Conservation (phyloP, 2,113 vertebrate genomes). For the Nycticryphes semicollaris region DNA sequence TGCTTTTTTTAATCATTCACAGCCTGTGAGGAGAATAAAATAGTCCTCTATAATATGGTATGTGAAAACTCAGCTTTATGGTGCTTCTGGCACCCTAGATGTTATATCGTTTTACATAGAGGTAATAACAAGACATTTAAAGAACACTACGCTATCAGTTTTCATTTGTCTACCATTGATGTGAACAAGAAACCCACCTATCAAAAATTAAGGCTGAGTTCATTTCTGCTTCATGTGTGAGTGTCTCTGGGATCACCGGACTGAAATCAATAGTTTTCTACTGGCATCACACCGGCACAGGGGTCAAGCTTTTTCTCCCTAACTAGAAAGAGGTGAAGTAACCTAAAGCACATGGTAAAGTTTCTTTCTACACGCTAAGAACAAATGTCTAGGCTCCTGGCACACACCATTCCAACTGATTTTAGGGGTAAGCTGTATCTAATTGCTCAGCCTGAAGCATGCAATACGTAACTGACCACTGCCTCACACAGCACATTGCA, state of each 20-base stretch:
- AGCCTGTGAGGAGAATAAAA: not conserved
- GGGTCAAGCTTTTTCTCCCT: not conserved
- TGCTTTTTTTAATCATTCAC: not conserved
- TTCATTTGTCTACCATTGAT: not conserved
- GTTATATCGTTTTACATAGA: not conserved
- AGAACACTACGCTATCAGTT: not conserved
- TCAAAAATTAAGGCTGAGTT: not conserved
- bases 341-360: rapidly evolving
- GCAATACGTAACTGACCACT: rapidly evolving
- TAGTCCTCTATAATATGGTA: not conserved
- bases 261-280: not conserved
- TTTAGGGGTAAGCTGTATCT: not conserved
- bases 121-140: not conserved
- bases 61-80: not conserved
- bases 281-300: not conserved
- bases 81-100: not conserved
- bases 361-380: not conserved
- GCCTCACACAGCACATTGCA: rapidly evolving
- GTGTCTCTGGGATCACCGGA: not conserved
- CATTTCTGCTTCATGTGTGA: not conserved
- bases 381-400: not conserved
- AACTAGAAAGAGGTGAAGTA: not conserved
- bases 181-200: not conserved
- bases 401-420: not conserved
- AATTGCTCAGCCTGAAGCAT: not conserved